Conservation (phyloP, 2,888 invertebrate species). For the Ophion obscuratus region DNA sequence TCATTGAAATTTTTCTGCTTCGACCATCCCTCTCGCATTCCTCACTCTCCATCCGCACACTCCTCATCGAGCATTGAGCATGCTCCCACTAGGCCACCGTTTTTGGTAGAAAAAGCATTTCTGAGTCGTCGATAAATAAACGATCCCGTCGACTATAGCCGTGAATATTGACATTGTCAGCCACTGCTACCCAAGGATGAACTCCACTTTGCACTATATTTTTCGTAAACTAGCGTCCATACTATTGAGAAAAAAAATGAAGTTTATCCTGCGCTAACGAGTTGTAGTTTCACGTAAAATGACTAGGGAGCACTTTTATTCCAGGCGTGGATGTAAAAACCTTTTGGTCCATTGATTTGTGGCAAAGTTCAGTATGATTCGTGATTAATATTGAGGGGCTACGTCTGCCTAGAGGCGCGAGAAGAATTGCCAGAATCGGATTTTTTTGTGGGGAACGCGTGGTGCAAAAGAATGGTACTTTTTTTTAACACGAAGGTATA, state of each 20-base stretch:
- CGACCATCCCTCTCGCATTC: constrained; percentile 45
- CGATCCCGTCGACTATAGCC: constrained; percentile 52
- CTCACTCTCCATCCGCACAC: constrained; percentile 33
- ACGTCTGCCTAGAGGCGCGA: no score
- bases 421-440: no score
- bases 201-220: background rate
- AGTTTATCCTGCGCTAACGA: no score
- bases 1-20: constrained; percentile 66
- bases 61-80: constrained; percentile 13
- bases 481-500: no score
- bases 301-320: no score
- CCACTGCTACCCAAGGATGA: constrained; percentile 7
- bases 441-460: no score
- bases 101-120: constrained; percentile 55
- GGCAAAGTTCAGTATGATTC: no score
- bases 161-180: constrained; percentile 66
- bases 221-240: background rate
- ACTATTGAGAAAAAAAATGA: background rate
- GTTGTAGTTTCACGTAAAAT: no score
- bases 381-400: no score
- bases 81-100: constrained; percentile 31
- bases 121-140: constrained; percentile 64
- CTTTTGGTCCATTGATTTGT: no score
- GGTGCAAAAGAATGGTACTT: no score
- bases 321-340: no score